These are phyloP conservation scores for Papilio xuthus DNA, from an alignment of 1,140 invertebrate genomes.

Conservation along the genomic window DNA sequence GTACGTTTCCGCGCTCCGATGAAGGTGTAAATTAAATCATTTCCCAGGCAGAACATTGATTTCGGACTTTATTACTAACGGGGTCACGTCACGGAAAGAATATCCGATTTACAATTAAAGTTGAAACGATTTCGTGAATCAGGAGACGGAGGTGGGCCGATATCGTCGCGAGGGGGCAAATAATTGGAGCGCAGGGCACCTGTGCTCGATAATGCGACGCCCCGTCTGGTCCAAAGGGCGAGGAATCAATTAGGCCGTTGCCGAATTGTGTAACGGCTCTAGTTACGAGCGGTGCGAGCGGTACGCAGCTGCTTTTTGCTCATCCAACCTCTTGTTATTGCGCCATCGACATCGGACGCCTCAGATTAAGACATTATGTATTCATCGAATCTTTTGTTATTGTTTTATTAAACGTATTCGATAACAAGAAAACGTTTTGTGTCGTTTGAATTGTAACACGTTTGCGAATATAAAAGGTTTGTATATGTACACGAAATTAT, in stretches of 20 bases:
- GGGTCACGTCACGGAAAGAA: conserved; percentile 70
- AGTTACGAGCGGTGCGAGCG: conserved; percentile 76
- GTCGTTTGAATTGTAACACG: neutral
- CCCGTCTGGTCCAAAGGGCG: conserved; percentile 77
- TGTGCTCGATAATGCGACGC: conserved; percentile 78
- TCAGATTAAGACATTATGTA: conserved; percentile 77
- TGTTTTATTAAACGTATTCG: conserved; percentile 44
- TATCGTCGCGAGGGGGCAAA: conserved; percentile 70
- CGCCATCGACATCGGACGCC: conserved; percentile 72
- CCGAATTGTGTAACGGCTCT: conserved; percentile 78
- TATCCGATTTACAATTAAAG: conserved; percentile 75
- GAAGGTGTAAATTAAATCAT: conserved; percentile 72
- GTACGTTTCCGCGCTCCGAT: conserved; percentile 51
- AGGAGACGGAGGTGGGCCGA: conserved; percentile 58
- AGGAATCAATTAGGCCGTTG: conserved; percentile 79
- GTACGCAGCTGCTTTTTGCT: conserved; percentile 77
- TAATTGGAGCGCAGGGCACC: conserved; percentile 72
- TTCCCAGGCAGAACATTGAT: conserved; percentile 60
- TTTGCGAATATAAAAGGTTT: neutral
- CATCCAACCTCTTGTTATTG: conserved; percentile 77
- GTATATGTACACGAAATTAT: neutral
- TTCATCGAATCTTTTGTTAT: conserved; percentile 59
- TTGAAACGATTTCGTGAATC: conserved; percentile 61
- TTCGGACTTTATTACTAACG: conserved; percentile 71
- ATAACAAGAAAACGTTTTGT: conserved; percentile 35